Evolutionary conservation across 2,888 invertebrate genomes (phyloP), one percentile per base, ranked within the genome.

Genomic region (Timandra comae): DNA sequence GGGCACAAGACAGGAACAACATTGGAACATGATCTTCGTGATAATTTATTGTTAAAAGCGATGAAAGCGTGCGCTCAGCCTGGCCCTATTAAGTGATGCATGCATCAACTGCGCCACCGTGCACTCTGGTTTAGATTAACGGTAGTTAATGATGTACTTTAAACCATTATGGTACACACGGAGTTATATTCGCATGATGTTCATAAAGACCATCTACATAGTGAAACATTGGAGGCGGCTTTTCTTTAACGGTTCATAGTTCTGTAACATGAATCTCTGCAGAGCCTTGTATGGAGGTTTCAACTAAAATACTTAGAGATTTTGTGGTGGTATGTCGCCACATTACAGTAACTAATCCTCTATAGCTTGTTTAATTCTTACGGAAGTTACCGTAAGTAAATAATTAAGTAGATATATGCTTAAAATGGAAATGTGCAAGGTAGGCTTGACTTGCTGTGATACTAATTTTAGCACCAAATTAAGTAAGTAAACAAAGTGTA

Each of bases 11-110:
- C 66, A 67, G 38, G 22, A 42, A 59, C 67, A 69, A 63, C 65
- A 69, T 65, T 62, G 63, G 57, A 71, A 77, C 78, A 78, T 77
- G 73, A 75, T 77, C 68, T 72, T 75, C 72, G 77, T 79, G 73
- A 79, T 78, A 79, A 80, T 78, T 76, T 76, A 76, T 76, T 64
- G 62, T 66, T 67, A 65, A 71, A 63, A 68, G 63, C 65, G 59
- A 66, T 58, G 72, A 72, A 72, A 74, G 71, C 68, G 69, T 71
- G 73, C 68, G 57, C 65, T 49, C 48, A 46, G 57, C 56, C 51
- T 56, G 62, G 61, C 60, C 62, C 59, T 63, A 68, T 68, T 66
- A 72, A 67, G 56, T 62, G 67, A 61, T 67, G 63, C 59, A 63
- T 61, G 63, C 59, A 62, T 59, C 52, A 52, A 43, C 51, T 54